A percentile compares a stretch with the other conserved stretches of the same genome.
Conservation (phyloP, 2,888 invertebrate genomes). For the Empis stercorea region DNA sequence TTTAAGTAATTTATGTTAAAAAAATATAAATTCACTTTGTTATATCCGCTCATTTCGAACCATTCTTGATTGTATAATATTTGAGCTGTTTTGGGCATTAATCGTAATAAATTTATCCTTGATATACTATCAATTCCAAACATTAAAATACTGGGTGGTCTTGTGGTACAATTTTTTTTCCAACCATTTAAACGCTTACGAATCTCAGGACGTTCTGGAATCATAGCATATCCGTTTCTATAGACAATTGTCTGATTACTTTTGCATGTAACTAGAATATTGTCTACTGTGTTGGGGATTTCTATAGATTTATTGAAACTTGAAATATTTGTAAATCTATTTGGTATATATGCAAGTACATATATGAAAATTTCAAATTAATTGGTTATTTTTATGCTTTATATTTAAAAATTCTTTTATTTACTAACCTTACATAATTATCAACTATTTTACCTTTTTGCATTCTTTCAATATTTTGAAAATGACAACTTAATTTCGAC, state of each 20-base stretch:
- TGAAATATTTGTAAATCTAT: no score
- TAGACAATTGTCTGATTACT: slow-evolving; percentile 25
- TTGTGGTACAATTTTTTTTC: slow-evolving; percentile 13
- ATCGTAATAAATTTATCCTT: slow-evolving; percentile 53
- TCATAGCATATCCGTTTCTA: slow-evolving; percentile 40
- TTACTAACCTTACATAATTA: no score
- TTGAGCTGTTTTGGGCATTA: slow-evolving; percentile 52
- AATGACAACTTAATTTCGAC: no score
- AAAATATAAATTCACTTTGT: slow-evolving; percentile 37
- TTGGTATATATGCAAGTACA: no score
- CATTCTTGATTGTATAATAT: slow-evolving; percentile 53
- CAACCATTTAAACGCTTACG: slow-evolving; percentile 34
- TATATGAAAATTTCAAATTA: no score
- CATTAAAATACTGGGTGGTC: slow-evolving; percentile 50
- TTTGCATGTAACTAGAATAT: slow-evolving; percentile 40
- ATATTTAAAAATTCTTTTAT: no score
- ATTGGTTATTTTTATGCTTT: no score
- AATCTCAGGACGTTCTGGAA: slow-evolving; percentile 40
- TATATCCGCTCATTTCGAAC: slow-evolving; percentile 56
- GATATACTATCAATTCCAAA: slow-evolving; percentile 75
- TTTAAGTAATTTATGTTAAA: background rate
- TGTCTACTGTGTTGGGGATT: slow-evolving; percentile 34
- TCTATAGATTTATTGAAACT: slow-evolving; percentile 33
- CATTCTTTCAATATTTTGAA: no score
- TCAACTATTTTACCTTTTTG: no score